Conservation (phyloP, 2,113 vertebrate species). For the Platichthys stellatus region DNA sequence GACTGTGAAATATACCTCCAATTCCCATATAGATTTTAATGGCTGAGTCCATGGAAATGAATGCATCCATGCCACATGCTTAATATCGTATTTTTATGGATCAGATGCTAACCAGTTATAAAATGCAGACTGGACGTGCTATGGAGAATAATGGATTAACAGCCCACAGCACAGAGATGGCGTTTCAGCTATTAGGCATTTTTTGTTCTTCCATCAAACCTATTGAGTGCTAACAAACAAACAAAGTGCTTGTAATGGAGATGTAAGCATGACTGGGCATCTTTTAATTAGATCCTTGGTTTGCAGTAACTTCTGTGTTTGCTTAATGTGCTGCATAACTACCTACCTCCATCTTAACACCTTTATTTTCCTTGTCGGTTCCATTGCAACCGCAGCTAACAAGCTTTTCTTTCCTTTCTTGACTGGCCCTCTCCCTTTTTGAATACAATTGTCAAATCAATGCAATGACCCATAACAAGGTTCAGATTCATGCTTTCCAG, state of each 20-base stretch:
- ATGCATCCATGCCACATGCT: neutral
- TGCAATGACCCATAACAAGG: conserved; percentile 38
- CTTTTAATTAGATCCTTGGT: conserved; percentile 66
- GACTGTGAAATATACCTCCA: neutral
- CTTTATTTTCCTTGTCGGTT: neutral
- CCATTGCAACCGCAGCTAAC: neutral
- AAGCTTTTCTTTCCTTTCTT: neutral
- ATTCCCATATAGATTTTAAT: neutral
- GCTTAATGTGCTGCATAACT: conserved; percentile 51
- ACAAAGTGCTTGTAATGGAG: conserved; percentile 40
- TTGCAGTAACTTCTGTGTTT: conserved; percentile 47
- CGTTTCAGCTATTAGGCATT: conserved; percentile 16
- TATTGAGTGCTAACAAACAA: conserved; percentile 44
- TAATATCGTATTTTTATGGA: neutral
- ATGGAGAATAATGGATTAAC: conserved; percentile 5
- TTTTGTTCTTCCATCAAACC: conserved; percentile 16
- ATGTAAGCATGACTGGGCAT: conserved; percentile 48
- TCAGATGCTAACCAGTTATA: neutral
- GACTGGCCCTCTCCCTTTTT: neutral
- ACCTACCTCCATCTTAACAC: conserved; percentile 27
- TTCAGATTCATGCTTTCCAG: conserved; percentile 61
- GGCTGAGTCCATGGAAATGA: neutral
- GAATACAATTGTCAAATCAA: conserved; percentile 29
- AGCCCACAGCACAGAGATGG: neutral
- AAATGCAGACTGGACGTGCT: conserved; percentile 3